Evolutionary conservation across 2,113 vertebrate genomes (phyloP).

Genomic region (Centropristis striata): DNA sequence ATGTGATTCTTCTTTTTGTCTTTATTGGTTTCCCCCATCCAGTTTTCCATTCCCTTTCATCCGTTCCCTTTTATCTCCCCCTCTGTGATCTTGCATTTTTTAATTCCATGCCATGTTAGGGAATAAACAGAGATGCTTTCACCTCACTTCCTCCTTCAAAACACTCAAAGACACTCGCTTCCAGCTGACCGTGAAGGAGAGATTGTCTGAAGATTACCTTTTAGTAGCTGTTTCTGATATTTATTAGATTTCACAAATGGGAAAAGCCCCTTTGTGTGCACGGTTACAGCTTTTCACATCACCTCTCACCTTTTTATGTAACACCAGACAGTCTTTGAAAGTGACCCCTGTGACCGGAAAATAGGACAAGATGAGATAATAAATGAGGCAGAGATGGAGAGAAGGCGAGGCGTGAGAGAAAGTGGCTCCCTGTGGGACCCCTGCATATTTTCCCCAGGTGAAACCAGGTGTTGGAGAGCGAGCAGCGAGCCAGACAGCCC

Average conservation of each 20-base stretch:
- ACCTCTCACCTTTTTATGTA: conserved; percentile 25
- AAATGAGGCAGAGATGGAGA: neutral
- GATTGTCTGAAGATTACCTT: neutral
- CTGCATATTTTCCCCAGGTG: conserved; percentile 59
- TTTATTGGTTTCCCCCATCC: conserved; percentile 1
- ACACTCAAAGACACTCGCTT: neutral
- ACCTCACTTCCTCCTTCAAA: neutral
- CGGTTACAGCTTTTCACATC: neutral
- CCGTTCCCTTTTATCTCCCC: conserved; percentile 23
- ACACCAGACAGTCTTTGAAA: conserved; percentile 30
- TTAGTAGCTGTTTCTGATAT: neutral
- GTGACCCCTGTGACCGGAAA: conserved; percentile 35
- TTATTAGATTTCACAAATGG: neutral
- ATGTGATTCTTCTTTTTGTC: conserved; percentile 4
- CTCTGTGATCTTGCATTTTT: conserved; percentile 36
- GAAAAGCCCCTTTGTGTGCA: neutral
- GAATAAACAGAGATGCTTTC: conserved; percentile 19
- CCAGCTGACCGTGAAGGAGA: conserved; percentile 9
- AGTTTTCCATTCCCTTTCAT: conserved; percentile 29
- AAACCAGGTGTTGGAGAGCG: conserved; percentile 78
- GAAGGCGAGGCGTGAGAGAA: conserved; percentile 70
- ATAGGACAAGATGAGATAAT: neutral
- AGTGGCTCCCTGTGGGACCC: conserved; percentile 45
- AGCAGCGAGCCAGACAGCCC: conserved; percentile 57
- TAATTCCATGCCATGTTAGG: conserved; percentile 56